phyloP scores from a whole-genome alignment of 2,797 vertebrate genomes.

The Smutsia gigantea region DNA sequence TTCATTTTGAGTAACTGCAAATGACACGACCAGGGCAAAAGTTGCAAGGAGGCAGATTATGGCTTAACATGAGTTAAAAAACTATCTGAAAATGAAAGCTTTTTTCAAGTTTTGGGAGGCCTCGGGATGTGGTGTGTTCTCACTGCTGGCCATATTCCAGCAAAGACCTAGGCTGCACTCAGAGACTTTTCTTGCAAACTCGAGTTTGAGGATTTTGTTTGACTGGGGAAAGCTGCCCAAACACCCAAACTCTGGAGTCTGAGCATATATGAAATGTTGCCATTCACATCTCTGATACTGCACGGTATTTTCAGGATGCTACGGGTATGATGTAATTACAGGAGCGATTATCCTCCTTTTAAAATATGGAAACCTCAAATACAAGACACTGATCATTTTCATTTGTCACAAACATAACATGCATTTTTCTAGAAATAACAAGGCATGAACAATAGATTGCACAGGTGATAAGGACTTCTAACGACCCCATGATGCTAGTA shows the following conservation, averaged over 20 bases:
- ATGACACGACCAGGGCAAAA: neutral
- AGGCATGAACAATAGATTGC: rapidly evolving
- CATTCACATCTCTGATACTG: rapidly evolving
- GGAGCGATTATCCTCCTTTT: neutral
- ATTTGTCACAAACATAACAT: neutral
- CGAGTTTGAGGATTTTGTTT: rapidly evolving
- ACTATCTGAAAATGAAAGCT: neutral
- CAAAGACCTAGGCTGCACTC: too few species aligned
- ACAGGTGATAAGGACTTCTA: rapidly evolving
- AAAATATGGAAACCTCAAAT: neutral
- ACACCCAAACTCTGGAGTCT: rapidly evolving
- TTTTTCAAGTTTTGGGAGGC: neutral
- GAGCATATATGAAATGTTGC: rapidly evolving
- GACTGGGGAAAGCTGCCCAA: rapidly evolving
- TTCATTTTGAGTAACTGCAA: neutral
- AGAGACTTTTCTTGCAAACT: neutral
- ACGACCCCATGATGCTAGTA: rapidly evolving
- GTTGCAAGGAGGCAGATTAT: neutral
- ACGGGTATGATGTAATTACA: neutral
- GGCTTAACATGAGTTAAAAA: neutral
- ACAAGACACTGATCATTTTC: rapidly evolving
- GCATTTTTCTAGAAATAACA: neutral
- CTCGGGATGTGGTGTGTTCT: neutral
- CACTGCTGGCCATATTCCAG: neutral
- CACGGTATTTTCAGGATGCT: rapidly evolving